Conservation (phyloP, 2,888 invertebrate species). For the Euzetes globulus region DNA sequence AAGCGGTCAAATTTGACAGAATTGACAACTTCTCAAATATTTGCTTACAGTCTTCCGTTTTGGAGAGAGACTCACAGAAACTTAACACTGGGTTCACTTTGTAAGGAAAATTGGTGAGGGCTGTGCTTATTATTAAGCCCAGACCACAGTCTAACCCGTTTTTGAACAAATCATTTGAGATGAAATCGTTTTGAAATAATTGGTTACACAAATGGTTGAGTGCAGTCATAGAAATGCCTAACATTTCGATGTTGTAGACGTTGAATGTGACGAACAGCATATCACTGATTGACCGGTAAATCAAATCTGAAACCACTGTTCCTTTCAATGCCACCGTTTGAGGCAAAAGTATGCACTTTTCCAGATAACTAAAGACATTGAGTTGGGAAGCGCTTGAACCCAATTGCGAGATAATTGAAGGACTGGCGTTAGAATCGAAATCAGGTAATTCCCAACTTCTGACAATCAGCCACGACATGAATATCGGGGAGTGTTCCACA, state of each 20-base stretch:
- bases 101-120: conserved; percentile 27
- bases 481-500: conserved; percentile 45
- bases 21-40: conserved; percentile 29
- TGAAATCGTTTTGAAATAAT: conserved; percentile 23
- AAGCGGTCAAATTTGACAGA: conserved; percentile 18
- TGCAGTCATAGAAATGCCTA: conserved; percentile 14
- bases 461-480: conserved; percentile 47
- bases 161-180: conserved; percentile 29
- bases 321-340: conserved; percentile 20
- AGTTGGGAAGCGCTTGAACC: conserved; percentile 46
- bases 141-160: conserved; percentile 26
- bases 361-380: conserved; percentile 45
- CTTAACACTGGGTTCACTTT: conserved; percentile 21
- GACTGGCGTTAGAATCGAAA: conserved; percentile 35
- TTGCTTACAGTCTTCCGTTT: conserved; percentile 21
- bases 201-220: conserved; percentile 18
- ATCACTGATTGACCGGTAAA: conserved; percentile 27
- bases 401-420: conserved; percentile 43
- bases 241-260: conserved; percentile 28
- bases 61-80: conserved; percentile 19
- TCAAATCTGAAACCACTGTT: conserved; percentile 11
- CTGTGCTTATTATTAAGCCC: conserved; percentile 23
- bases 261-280: conserved; percentile 18
- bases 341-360: conserved; percentile 42
- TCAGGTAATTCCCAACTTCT: conserved; percentile 42